Base-by-base conservation (phyloP, 1,140 invertebrate genomes). In the Drosophila auraria region DNA sequence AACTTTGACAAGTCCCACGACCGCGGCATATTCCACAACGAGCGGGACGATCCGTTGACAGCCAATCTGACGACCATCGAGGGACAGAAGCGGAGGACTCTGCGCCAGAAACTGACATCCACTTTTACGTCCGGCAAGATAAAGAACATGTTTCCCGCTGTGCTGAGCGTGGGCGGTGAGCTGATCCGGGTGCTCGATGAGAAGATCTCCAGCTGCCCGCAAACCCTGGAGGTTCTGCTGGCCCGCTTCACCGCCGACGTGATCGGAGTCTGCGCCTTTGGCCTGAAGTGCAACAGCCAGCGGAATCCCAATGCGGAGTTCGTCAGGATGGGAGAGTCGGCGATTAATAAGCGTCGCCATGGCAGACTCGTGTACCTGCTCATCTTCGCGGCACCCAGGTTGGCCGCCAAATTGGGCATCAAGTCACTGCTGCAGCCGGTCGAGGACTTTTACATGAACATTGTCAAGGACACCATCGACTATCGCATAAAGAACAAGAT, bases 201-300 rank as follows among this genome's bases (percentile, higher is more conserved):
- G 1, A 63, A 56, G 33, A 12, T 36, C 3, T n/a, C 38, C 3
- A 17, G 17, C 12, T 15, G 25, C 1, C 14, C 38, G 0, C 38
- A 54, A 17, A 15, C 62, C 0, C 17, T 90, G 15, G 87, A 92
- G 20, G 66, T 92, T 15, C 40, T 93, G 5, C 27, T 89, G 50
- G 82, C 84, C 0, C 65, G 91, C 17, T 93, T 81, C 45, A 93
- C 90, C 3, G 80, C 84, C 1, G 92, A 93, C 58, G 81, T 92
- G 0, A 95, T 96, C 17, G 95, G 94, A 0, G 94, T 93, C 42
- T 94, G 95, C 27, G 95, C 94, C 4, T 95, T 96, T 84, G 95
- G 95, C 0, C 93, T 96, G 8, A 93, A 95, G 30, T 94, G 94
- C 70, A 94, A 95, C 56, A 94, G 94, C 23, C 25, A 87, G 5